Percentiles rank a stretch among this genome's conserved stretches.
Conservation (phyloP, 2,113 vertebrate genomes). For the Nansenia antarctica region DNA sequence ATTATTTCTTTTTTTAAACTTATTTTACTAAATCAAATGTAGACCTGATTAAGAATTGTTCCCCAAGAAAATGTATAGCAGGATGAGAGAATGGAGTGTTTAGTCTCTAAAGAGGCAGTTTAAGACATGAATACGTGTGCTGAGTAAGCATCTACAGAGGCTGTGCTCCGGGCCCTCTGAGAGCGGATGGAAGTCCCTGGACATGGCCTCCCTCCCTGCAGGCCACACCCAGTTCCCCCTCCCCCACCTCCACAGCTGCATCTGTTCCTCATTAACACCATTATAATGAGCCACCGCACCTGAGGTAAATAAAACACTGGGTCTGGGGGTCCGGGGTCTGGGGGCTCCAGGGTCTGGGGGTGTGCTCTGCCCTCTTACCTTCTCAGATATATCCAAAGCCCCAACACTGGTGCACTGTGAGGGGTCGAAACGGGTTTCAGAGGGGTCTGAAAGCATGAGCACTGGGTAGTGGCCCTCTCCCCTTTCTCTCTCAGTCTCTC, state of each 20-base stretch:
- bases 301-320: conserved; percentile 69
- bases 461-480: conserved; percentile 3
- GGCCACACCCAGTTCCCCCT: conserved; percentile 54
- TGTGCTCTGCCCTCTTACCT: neutral
- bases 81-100: conserved; percentile 5
- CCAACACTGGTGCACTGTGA: conserved; percentile 36
- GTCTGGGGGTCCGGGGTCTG: conserved; percentile 9
- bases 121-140: conserved; percentile 67
- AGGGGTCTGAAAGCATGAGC: conserved; percentile 33
- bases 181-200: conserved; percentile 54
- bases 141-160: conserved; percentile 68
- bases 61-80: neutral
- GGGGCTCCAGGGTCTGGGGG: neutral
- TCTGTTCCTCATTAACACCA: conserved; percentile 75
- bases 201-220: conserved; percentile 55
- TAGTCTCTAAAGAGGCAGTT: conserved; percentile 58
- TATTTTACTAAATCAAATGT: neutral
- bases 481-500: conserved; percentile 43
- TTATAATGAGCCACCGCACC: conserved; percentile 73
- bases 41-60: neutral
- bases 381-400: conserved; percentile 32
- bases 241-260: conserved; percentile 52
- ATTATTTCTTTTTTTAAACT: neutral
- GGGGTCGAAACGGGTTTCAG: conserved; percentile 44
- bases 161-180: conserved; percentile 47